Base-by-base conservation (phyloP, 2,888 invertebrate species). In the Amblyjoppa proteus region DNA sequence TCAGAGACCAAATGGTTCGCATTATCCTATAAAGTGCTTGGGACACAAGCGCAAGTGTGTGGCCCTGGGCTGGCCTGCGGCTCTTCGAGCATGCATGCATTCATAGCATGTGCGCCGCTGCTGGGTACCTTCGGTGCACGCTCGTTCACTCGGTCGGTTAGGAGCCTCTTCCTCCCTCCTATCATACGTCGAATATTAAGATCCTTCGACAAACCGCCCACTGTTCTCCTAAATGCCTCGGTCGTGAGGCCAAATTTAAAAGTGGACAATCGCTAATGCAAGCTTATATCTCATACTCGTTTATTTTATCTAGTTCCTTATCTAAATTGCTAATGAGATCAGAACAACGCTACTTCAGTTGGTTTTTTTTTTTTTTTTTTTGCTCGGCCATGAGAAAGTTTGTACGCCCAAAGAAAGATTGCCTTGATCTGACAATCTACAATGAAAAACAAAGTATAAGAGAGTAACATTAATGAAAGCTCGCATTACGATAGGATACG, bases 11-110 rank as follows among this genome's bases (percentile, higher is more conserved):
- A 90, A 87, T 88, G 86, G 84, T 78, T 87, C 82, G 81, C 88
- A 89, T 90, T 90, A 90, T 89, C 89, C 85, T 89, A 89, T 88
- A 89, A 90, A 88, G 86, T 87, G 85, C 87, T 80, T 53, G 64
- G 74, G 56, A 71, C 80, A 77, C 73, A 69, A 41, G 69, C 45
- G 73, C 83, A 74, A 83, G 83, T 82, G 82, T 75, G 81, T 64
- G 73, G 34, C 73, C 76, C 73, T 74, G 68, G 34, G 53, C 45
- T 58, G 56, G 69, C 74, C 69, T 76, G 82, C 53, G 84, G 76
- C 76, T 80, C 80, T 76, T 74, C 68, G 58, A 70, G 83, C 77
- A 77, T 82, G 71, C 79, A 84, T 82, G 84, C 84, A 82, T 84
- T 81, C 80, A 73, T 84, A 56, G 82, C 74, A 82, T 83, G 84